Percentiles rank a stretch among this genome's conserved stretches.
Evolutionary conservation across 2,888 invertebrate genomes (phyloP).

Genomic region (Lysandra coridon): DNA sequence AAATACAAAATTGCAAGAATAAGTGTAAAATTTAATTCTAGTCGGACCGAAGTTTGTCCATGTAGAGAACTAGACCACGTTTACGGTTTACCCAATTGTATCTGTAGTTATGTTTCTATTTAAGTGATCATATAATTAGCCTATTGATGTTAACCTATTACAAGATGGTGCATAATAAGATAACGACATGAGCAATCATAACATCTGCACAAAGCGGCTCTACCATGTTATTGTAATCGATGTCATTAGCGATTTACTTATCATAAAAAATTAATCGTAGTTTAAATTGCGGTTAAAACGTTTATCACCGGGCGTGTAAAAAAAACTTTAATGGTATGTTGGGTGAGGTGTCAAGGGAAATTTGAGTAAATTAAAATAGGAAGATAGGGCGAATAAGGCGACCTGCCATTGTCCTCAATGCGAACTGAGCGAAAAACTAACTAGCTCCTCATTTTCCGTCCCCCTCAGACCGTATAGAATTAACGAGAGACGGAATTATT

Average conservation of each 20-base stretch:
- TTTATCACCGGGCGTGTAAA: slow-evolving; percentile 42
- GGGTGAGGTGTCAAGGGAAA: slow-evolving; percentile 80
- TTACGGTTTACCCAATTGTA: neutral
- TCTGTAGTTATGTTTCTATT: neutral
- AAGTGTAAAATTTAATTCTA: neutral
- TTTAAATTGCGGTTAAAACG: slow-evolving; percentile 34
- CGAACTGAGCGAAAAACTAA: slow-evolving; percentile 62
- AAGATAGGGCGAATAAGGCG: slow-evolving; percentile 75
- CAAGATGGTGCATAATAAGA: neutral
- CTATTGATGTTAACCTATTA: neutral
- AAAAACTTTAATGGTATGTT: slow-evolving; percentile 56
- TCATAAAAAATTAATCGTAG: neutral
- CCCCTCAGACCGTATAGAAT: slow-evolving; percentile 40
- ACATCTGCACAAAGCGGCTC: neutral
- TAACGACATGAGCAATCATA: neutral
- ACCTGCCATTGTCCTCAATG: slow-evolving; percentile 63
- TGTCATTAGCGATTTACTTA: neutral
- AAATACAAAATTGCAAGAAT: neutral
- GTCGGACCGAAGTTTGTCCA: neutral
- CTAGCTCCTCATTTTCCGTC: slow-evolving; percentile 55
- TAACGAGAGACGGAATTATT: slow-evolving; percentile 43
- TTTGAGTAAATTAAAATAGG: slow-evolving; percentile 81
- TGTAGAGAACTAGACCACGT: neutral
- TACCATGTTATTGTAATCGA: neutral
- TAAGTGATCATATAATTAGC: neutral